Conservation (phyloP, 2,888 invertebrate genomes). For the Geophilus truncorum region DNA sequence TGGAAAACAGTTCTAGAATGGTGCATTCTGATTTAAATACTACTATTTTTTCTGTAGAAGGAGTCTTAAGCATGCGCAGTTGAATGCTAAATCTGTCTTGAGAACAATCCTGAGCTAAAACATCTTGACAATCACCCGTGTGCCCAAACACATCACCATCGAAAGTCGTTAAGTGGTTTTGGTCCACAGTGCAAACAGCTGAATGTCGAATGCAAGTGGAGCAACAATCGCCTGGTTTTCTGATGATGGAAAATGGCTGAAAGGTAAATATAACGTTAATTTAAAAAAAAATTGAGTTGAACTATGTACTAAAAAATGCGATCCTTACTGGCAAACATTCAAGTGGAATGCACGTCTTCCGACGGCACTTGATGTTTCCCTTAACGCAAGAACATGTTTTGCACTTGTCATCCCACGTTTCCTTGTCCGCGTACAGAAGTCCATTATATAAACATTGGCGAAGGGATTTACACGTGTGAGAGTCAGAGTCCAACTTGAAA, state of each 20-base stretch:
- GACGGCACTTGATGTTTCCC: neutral
- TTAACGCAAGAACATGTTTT: neutral
- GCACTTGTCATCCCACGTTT: neutral
- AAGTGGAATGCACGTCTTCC: neutral
- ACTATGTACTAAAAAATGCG: neutral
- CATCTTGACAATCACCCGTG: neutral
- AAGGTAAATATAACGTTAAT: neutral
- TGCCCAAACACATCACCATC: neutral
- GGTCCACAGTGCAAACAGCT: neutral
- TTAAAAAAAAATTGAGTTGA: neutral
- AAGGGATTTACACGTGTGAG: conserved; percentile 30
- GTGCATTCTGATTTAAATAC: neutral
- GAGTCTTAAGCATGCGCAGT: neutral
- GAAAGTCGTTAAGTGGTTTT: neutral
- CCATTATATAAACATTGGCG: neutral
- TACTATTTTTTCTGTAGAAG: neutral
- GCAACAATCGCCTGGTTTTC: neutral
- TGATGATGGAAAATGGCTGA: neutral
- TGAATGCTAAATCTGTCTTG: neutral
- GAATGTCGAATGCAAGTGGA: neutral
- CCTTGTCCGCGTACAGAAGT: neutral
- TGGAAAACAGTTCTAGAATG: neutral
- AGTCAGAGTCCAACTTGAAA: conserved; percentile 32
- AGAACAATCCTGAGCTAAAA: neutral
- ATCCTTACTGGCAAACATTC: neutral